Base-by-base conservation (phyloP, 2,113 vertebrate genomes). In the Coptodon rendalli region DNA sequence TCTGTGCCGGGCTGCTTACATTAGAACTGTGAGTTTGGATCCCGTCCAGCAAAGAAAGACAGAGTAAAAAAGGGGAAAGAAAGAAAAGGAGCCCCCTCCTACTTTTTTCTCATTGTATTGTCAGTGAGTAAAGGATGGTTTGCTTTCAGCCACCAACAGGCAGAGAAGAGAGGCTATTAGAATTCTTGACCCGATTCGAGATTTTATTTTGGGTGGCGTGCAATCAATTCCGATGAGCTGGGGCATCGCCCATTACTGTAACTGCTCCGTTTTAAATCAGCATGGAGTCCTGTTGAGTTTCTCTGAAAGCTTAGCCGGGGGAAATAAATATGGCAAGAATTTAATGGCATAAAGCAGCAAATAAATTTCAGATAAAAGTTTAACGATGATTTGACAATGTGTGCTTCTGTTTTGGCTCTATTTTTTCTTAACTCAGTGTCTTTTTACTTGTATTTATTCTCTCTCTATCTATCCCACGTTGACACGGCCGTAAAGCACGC, bases 1-100 rank as follows among this genome's bases (percentile, higher is more conserved):
- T 71, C 73, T 71, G 81, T 19, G 53, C 86, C 87, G 92, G 94
- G 95, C 90, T 86, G 94, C 92, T 93, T 92, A 94, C 95, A 93
- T 73, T 91, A 94, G 92, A 94, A 91, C 89, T 87, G 81, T 59
- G 89, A 91, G 91, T 82, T 93, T 63, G 83, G 94, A 94, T 19
- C 10, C 24, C 29, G 63, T 90, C 54, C 91, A 93, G 80, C 38
- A 90, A 92, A 83, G 87, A 87, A 91, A 89, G 27, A 86, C 50
- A 80, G 50, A 84, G 84, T 68, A 68, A 68, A 85, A 66, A 86
- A 31, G 3, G 2, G 5, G 43, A n/a, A 10, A 80, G 63, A 83
- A 52, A 87, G 73, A 84, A 66, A 85, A 50, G 29, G 38, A 56
- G 31, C 17, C 43, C 71, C n/a, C 86, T 71, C 54, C 66, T 31